phyloP scores from a whole-genome alignment of 2,888 invertebrate species.

The Eledona agricola region DNA sequence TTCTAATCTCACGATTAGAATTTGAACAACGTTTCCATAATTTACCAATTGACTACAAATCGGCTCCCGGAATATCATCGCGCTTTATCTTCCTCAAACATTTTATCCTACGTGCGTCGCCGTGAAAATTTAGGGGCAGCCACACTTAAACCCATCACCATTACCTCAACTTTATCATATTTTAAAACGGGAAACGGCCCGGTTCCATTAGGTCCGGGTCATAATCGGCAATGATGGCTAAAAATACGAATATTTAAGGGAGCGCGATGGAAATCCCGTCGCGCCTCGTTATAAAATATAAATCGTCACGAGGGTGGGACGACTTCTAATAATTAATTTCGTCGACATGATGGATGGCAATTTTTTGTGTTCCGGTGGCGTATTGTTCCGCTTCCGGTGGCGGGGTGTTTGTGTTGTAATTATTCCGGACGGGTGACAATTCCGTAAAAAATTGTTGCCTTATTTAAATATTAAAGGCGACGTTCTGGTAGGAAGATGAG shows the following conservation, averaged over 20 bases:
- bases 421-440: slow-evolving; percentile 19
- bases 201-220: slow-evolving; percentile 25
- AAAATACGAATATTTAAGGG: slow-evolving; percentile 25
- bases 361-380: slow-evolving; percentile 15
- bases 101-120: not conserved
- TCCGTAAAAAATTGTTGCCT: too few relatives aligned
- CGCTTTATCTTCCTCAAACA: too few relatives aligned
- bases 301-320: slow-evolving; percentile 8
- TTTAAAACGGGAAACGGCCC: slow-evolving; percentile 23
- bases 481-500: slow-evolving; percentile 18
- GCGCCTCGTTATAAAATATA: slow-evolving; percentile 16
- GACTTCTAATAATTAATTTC: slow-evolving; percentile 21
- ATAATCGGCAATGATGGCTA: slow-evolving; percentile 19
- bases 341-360: slow-evolving; percentile 21
- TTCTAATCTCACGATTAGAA: slow-evolving; percentile 13
- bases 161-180: slow-evolving; percentile 19
- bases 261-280: slow-evolving; percentile 7
- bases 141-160: slow-evolving; percentile 22
- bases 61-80: too few relatives aligned
- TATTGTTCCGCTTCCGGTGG: slow-evolving; percentile 16
- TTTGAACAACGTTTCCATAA: slow-evolving; percentile 13
- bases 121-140: not conserved
- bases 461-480: slow-evolving; percentile 34
- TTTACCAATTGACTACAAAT: slow-evolving; percentile 17
- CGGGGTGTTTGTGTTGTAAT: slow-evolving; percentile 11